phyloP scores from a whole-genome alignment of 2,888 invertebrate genomes.

The Thereva unica region DNA sequence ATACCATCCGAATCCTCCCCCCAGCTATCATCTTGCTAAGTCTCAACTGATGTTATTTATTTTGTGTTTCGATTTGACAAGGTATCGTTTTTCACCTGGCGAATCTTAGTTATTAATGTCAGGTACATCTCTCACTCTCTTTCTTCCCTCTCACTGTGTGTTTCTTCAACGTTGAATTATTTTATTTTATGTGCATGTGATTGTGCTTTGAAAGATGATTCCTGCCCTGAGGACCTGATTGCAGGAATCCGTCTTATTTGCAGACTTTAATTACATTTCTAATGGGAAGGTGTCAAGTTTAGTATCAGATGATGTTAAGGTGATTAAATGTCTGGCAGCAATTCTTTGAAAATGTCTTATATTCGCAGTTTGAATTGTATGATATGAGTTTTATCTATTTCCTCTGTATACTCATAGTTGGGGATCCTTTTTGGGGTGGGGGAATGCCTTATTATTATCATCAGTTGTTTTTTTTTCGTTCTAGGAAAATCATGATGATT shows the following conservation, averaged over 20 bases:
- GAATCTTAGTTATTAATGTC: constrained; percentile 31
- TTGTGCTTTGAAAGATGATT: constrained; percentile 9
- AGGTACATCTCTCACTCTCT: constrained; percentile 17
- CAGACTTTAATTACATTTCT: constrained; percentile 18
- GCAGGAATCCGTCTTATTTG: constrained; percentile 22
- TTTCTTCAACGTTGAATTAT: no score
- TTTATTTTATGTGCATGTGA: constrained; percentile 22
- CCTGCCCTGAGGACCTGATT: constrained; percentile 10
- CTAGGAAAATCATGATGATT: no score
- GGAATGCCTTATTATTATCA: no score
- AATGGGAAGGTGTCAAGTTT: constrained; percentile 2
- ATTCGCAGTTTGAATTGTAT: no score
- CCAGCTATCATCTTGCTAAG: not conserved
- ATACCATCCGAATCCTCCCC: not conserved
- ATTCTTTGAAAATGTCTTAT: no score
- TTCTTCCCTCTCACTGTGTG: not conserved
- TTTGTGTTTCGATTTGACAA: constrained; percentile 26
- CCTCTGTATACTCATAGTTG: no score
- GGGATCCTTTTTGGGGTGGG: no score
- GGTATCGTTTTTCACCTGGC: constrained; percentile 27
- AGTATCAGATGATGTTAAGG: no score
- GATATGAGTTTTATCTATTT: no score
- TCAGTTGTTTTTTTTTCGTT: no score
- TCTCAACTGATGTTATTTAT: constrained; percentile 19
- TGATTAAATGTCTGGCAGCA: no score